phyloP scores from a whole-genome alignment of 2,888 invertebrate genomes.

The Loripinus fragilis region DNA sequence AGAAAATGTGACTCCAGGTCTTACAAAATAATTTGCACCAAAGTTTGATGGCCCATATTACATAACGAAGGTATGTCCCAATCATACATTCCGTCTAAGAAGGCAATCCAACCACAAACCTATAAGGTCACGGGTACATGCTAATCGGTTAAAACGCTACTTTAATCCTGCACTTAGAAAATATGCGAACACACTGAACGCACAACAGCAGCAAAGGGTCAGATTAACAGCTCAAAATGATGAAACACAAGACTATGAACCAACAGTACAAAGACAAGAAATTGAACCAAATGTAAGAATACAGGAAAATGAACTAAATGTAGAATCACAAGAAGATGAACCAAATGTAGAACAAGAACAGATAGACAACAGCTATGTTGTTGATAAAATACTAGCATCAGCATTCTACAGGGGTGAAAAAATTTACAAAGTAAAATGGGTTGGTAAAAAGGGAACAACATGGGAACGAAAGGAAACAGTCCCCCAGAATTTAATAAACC shows the following conservation, averaged over 20 bases:
- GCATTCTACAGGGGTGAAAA: background rate
- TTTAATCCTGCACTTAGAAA: background rate
- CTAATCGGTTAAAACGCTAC: slow-evolving; percentile 15
- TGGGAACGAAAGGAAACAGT: background rate
- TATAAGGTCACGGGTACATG: background rate
- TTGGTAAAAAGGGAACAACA: background rate
- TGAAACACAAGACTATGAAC: background rate
- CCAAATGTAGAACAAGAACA: background rate
- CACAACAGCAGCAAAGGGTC: too few relatives aligned
- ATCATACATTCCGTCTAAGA: slow-evolving; percentile 22
- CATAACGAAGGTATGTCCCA: slow-evolving; percentile 35
- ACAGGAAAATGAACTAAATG: background rate
- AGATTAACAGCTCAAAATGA: background rate
- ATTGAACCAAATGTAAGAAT: too few relatives aligned
- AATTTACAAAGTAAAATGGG: slow-evolving; percentile 2
- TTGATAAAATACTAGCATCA: slow-evolving; percentile 8
- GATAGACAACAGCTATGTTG: background rate
- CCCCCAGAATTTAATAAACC: background rate
- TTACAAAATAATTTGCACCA: slow-evolving; percentile 27
- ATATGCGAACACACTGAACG: background rate
- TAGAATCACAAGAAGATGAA: background rate
- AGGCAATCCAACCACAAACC: slow-evolving; percentile 2
- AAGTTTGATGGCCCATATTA: slow-evolving; percentile 48
- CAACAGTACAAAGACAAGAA: background rate
- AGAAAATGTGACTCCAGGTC: slow-evolving; percentile 23